A percentile compares a stretch with the other conserved stretches of the same genome.
Evolutionary conservation across 2,888 invertebrate species (phyloP).

Genomic region (Pterostichus madidus): DNA sequence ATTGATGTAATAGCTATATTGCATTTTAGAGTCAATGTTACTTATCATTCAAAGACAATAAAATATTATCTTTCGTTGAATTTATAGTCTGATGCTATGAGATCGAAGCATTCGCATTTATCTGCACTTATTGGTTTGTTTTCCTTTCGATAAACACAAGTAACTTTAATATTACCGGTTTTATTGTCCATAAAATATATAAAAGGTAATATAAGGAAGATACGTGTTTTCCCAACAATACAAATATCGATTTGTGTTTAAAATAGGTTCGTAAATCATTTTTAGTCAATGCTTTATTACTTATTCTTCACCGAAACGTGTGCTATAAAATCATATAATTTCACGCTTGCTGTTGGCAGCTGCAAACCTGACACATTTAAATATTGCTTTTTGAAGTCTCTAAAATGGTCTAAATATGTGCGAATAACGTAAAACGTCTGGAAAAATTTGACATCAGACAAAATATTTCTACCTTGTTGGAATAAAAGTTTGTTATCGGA

Average conservation of each 20-base stretch:
- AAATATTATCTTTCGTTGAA: constrained; percentile 1
- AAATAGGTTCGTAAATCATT: constrained; percentile 15
- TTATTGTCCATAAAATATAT: constrained; percentile 27
- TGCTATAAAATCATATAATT: constrained; percentile 21
- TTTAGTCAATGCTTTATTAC: constrained; percentile 22
- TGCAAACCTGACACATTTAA: too few species aligned
- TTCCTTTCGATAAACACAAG: constrained; percentile 5
- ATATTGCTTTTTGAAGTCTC: too few species aligned
- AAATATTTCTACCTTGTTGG: too few species aligned
- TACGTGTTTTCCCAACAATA: constrained; percentile 22
- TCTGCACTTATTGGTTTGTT: constrained; percentile 29
- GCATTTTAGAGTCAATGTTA: background rate
- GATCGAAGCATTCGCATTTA: constrained; percentile 10
- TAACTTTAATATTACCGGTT: constrained; percentile 37
- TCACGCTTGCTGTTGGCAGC: background rate
- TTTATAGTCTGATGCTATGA: background rate
- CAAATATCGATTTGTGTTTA: constrained; percentile 15
- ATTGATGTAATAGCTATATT: too few species aligned
- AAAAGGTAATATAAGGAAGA: constrained; percentile 20
- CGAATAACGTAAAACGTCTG: too few species aligned
- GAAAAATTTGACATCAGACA: too few species aligned
- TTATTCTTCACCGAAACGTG: background rate
- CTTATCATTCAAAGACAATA: background rate
- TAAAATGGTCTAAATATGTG: too few species aligned
- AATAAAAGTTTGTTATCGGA: too few species aligned